Conservation (phyloP, 2,888 invertebrate genomes). For the Eupithecia subfuscata region DNA sequence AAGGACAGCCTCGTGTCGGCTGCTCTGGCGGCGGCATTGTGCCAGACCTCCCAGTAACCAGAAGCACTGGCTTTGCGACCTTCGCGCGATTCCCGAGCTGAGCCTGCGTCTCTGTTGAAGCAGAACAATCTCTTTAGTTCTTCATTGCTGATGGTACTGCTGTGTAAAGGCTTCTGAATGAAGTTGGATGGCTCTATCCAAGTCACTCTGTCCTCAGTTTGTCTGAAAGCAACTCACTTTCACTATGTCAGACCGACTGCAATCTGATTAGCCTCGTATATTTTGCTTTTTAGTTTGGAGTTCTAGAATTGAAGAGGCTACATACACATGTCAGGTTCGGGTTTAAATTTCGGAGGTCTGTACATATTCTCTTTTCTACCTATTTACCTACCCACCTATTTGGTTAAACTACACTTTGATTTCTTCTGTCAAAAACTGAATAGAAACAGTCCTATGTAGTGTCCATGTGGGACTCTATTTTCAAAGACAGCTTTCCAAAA, state of each 20-base stretch:
- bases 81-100: constrained; percentile 75
- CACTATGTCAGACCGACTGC: too few relatives aligned
- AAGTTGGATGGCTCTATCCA: too few relatives aligned
- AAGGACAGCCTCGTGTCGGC: constrained; percentile 87
- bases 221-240: too few relatives aligned
- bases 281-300: too few relatives aligned
- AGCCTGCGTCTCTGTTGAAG: constrained; percentile 66
- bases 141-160: neutral
- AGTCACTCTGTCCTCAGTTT: neutral
- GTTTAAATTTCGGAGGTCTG: too few relatives aligned
- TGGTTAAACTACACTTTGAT: too few relatives aligned
- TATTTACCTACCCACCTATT: too few relatives aligned
- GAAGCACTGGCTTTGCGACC: constrained; percentile 65
- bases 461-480: neutral
- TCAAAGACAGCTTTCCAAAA: neutral
- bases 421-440: neutral
- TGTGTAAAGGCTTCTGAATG: too few relatives aligned
- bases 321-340: too few relatives aligned
- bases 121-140: neutral
- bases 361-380: too few relatives aligned
- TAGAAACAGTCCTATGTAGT: neutral
- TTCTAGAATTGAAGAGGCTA: too few relatives aligned
- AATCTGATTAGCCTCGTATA: too few relatives aligned
- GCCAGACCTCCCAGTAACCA: constrained; percentile 86
- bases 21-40: constrained; percentile 78